Evolutionary conservation across 92 coral and sea anemone genomes (phyloP), one percentile per base, ranked within the genome.

Genomic region (Paramuricea clavata): DNA sequence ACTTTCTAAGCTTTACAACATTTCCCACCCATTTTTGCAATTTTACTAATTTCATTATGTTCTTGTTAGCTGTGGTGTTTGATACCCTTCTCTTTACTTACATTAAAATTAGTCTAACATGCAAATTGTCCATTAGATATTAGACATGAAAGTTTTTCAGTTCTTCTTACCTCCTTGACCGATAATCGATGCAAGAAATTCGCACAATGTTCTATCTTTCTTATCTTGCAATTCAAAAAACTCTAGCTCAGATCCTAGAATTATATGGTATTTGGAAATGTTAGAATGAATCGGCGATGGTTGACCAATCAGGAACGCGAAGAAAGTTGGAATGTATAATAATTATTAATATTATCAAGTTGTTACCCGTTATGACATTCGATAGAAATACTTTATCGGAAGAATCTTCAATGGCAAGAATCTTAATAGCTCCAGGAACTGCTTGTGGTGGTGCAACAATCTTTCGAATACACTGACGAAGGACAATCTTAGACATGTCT

Each of bases 401-500:
- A 12, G 73, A 59, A 3, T 79, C 84, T 79, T 36, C 54, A 13
- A 79, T 36, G 26, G 73, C 84, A 4, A 79, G 57, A 0, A 79
- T 39, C 22, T 39, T 59, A 13, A 79, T 42, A 23, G 52, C 30
- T n/a, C 73, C 73, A 11, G 84, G 73, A 41, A 79, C 34, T 1
- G 54, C 22, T 60, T 79, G 84, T 34, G 84, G 71, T 79, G 84
- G 73, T 21, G 21, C 50, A 8, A 79, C 59, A 26, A 79, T n/a
- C 35, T 61, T 79, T 5, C 35, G 72, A 33, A 60, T 61, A 25
- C 84, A 79, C 13, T 31, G 31, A 3, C 71, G 56, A 21, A 79
- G 74, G 25, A 61, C 15, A 21, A 79, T n/a, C 43, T 35, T 60
- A 0, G 74, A 22, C 32, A 12, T 25, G 44, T 22, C 84, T 79